These are phyloP conservation scores for Yponomeuta plumbellus DNA, from an alignment of 2,888 invertebrate species.

Conservation along the genomic window DNA sequence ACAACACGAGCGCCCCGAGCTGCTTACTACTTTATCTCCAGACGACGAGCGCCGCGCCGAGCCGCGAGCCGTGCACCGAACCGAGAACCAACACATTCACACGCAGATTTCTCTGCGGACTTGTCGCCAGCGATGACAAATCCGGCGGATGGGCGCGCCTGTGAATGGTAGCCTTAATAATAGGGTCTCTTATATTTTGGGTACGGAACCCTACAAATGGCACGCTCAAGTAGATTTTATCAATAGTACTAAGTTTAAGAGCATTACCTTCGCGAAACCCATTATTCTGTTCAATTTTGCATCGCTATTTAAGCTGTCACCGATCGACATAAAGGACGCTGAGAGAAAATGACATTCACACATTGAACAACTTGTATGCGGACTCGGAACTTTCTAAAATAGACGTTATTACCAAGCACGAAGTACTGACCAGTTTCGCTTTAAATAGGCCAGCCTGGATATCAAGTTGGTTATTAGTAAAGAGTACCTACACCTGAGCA, in stretches of 20 bases:
- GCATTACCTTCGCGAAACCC: conserved; percentile 1
- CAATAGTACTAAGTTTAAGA: neutral
- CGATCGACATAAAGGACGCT: conserved; percentile 23
- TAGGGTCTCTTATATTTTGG: neutral
- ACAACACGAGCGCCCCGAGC: too few species aligned
- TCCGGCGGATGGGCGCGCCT: too few species aligned
- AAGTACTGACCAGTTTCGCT: neutral
- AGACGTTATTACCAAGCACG: neutral
- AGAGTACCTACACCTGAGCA: conserved; percentile 49
- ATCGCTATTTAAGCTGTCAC: conserved; percentile 25
- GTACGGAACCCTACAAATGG: neutral
- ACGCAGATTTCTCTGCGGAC: too few species aligned
- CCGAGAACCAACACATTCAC: too few species aligned
- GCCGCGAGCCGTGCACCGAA: too few species aligned
- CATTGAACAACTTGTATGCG: neutral
- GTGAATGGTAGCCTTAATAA: too few species aligned
- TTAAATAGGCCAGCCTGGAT: conserved; percentile 12
- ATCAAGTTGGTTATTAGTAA: conserved; percentile 30
- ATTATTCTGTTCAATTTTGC: conserved; percentile 19
- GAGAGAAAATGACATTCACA: conserved; percentile 22
- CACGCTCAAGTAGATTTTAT: neutral
- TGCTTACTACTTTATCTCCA: too few species aligned
- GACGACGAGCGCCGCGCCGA: too few species aligned
- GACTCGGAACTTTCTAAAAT: neutral
- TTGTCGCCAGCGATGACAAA: too few species aligned